Evolutionary conservation across 2,888 invertebrate genomes (phyloP).

Genomic region (Oligia fasciuncula): DNA sequence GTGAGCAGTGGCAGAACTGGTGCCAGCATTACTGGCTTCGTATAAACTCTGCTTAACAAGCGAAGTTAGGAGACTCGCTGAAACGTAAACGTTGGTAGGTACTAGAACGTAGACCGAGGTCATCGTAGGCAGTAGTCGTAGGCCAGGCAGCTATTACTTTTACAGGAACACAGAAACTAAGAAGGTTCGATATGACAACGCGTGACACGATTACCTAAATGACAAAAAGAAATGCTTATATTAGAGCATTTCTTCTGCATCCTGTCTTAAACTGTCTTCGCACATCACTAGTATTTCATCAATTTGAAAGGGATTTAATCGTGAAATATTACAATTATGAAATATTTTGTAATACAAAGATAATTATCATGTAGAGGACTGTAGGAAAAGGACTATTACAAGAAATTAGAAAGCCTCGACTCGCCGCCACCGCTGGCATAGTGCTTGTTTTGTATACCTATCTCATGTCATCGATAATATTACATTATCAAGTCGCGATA

Average conservation of each 20-base stretch:
- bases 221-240: not conserved
- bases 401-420: not conserved
- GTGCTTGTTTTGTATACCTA: constrained; percentile 39
- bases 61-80: not conserved
- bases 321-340: not conserved
- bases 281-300: not conserved
- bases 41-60: no score
- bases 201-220: not conserved
- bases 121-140: no score
- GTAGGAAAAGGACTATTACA: not conserved
- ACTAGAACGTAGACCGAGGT: not conserved
- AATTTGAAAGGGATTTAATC: no score
- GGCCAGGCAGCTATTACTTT: not conserved
- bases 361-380: not conserved
- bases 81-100: not conserved
- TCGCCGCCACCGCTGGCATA: not conserved
- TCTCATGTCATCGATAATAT: constrained; percentile 43
- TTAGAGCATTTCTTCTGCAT: not conserved
- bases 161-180: not conserved
- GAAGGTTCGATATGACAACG: not conserved
- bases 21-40: no score
- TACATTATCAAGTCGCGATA: constrained; percentile 33
- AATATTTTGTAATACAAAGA: not conserved
- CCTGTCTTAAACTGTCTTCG: not conserved
- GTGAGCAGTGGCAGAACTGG: no score